These are phyloP conservation scores for Vultur gryphus DNA, from an alignment of 2,797 vertebrate species.

Conservation along the genomic window DNA sequence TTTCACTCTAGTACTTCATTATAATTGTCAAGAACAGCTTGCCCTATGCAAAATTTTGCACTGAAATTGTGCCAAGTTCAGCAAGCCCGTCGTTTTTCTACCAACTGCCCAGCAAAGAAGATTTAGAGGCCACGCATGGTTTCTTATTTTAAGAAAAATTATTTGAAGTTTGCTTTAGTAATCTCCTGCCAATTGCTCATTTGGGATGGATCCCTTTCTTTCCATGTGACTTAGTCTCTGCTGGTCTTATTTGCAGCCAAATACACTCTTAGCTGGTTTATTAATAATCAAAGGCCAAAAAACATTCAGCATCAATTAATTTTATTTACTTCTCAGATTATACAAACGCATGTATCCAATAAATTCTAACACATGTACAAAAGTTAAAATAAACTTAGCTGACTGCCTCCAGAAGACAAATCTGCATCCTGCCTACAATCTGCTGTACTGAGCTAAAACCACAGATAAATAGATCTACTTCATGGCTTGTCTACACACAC, in stretches of 20 bases:
- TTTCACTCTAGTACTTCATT: not conserved
- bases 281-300: slow-evolving; percentile 33
- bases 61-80: slow-evolving; percentile 20
- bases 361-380: slow-evolving; percentile 21
- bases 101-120: slow-evolving; percentile 5
- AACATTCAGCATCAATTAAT: slow-evolving; percentile 15
- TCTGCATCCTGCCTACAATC: not conserved
- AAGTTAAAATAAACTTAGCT: slow-evolving; percentile 25
- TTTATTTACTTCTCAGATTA: slow-evolving; percentile 37
- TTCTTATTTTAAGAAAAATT: slow-evolving; percentile 31
- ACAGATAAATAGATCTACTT: not conserved
- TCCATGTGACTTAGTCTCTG: not conserved
- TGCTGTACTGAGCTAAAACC: not conserved
- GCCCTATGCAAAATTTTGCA: not conserved
- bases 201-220: slow-evolving; percentile 19
- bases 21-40: not conserved
- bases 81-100: slow-evolving; percentile 10
- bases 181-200: slow-evolving; percentile 8
- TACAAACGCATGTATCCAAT: not conserved
- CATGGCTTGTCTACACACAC: not conserved
- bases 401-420: not conserved
- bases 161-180: slow-evolving; percentile 16
- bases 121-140: not conserved
- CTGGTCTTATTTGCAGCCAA: not conserved
- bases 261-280: not conserved